phyloP scores from a whole-genome alignment of 2,888 invertebrate species.

The Abrostola tripartita region DNA sequence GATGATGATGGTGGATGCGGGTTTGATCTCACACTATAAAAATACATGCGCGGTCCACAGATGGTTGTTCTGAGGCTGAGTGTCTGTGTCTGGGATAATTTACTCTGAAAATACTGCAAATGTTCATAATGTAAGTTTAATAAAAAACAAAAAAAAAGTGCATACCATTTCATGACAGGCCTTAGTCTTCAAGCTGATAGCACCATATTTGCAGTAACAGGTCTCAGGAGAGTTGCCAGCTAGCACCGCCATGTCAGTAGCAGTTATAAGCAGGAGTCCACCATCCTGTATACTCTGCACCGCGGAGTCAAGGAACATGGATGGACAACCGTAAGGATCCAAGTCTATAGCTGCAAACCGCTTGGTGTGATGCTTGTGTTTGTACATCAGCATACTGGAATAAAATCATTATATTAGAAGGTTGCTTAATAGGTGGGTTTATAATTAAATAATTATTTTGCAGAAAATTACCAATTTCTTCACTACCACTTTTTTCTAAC shows the following conservation, averaged over 20 bases:
- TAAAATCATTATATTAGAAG: neutral
- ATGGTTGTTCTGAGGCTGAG: too few relatives aligned
- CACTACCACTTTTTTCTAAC: too few relatives aligned
- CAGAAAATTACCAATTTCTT: too few relatives aligned
- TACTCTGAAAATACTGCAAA: too few relatives aligned
- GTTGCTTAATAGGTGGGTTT: too few relatives aligned
- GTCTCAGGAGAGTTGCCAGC: conserved; percentile 99
- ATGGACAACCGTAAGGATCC: conserved; percentile 99
- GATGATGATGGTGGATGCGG: too few relatives aligned
- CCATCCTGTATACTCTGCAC: conserved; percentile 94
- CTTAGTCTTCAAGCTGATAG: conserved; percentile 94
- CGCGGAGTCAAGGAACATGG: conserved; percentile 96
- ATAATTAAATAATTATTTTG: too few relatives aligned
- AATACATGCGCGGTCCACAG: too few relatives aligned
- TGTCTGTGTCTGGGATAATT: too few relatives aligned
- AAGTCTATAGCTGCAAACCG: conserved; percentile 97
- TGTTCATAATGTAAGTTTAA: too few relatives aligned
- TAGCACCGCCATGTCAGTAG: conserved; percentile 98
- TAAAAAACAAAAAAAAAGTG: neutral
- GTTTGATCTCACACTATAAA: too few relatives aligned
- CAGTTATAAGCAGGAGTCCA: conserved; percentile 97
- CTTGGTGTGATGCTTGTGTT: conserved; percentile 89
- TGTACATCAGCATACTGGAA: conserved; percentile 95
- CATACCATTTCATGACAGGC: conserved; percentile 98
- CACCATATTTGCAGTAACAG: conserved; percentile 97